Evolutionary conservation across 2,888 invertebrate species (phyloP), one percentile per base, ranked within the genome.

Genomic region (Heteropelma amictum): DNA sequence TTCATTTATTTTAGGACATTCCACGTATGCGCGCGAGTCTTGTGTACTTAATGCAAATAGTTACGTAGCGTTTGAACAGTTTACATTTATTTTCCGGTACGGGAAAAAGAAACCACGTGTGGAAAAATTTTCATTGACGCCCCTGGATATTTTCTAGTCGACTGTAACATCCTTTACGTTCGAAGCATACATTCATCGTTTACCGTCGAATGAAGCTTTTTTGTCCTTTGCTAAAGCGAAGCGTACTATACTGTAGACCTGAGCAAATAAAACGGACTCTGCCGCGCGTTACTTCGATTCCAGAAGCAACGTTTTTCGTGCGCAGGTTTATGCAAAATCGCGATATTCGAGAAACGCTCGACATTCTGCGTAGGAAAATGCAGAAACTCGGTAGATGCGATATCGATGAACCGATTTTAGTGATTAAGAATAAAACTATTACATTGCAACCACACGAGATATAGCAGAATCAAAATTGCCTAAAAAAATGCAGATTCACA

Each of bases 191-290:
- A 69, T 35, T 63, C 64, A 58, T 58, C 80, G 76, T 82, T 82
- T 82, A 76, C 76, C 64, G 61, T 82, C 80, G 76, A 81, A 82
- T 81, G 81, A 82, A 83, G 76, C 74, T 73, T 78, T 75, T 72
- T 70, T n/a, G n/a, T n/a, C 71, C 60, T 64, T 51, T 14, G 61
- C 38, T 61, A 73, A 71, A 61, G 77, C 72, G 68, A 76, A 77
- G 73, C 77, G 75, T 74, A 76, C 68, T 74, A 77, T 73, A 56
- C 76, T 70, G 79, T 82, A 82, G 79, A 61, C 77, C 63, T 47
- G n/a, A 71, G 74, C 64, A 79, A 80, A 81, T 75, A 81, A 64
- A 61, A 64, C 47, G 51, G 61, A 33, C 58, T 33, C 45, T 21
- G 33, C 68, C 38, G 74, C 72, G n/a, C 78, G 79, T 79, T 77